Evolutionary conservation across 2,888 invertebrate genomes (phyloP), one percentile per base, ranked within the genome.

Genomic region (Drosophila acutilabella): DNA sequence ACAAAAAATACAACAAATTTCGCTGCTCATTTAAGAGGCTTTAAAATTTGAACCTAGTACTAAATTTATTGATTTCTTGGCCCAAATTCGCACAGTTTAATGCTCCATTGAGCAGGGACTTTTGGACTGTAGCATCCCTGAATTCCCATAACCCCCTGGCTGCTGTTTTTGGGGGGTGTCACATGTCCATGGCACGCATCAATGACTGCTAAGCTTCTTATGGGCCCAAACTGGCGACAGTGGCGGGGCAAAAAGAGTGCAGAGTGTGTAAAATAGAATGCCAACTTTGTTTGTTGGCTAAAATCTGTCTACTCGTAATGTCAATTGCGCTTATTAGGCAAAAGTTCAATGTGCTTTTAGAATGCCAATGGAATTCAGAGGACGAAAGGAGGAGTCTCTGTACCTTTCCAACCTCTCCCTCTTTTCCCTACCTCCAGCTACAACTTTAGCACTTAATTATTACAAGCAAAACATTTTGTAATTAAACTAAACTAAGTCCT

Each of bases 261-360:
- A 54, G 36, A 30, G 30, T 30, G 30, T 8, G 30, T 8, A 33
- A 18, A 13, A 16, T 30, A 16, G 50, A 41, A 33, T 62, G 53
- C 58, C 62, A 68, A 68, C 54, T 61, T 66, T 59, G 59, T 64
- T 61, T 57, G 56, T 38, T 57, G 53, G 52, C 61, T 33, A 44
- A 69, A 59, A 58, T 54, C 48, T 61, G 68, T 67, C 62, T 62
- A 50, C 78, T 78, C 50, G 60, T 74, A 83, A 83, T 82, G 87
- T 82, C 87, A 83, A 83, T 76, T 76, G 87, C 74, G 86, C 70
- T 81, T 80, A 85, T 85, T 80, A 85, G 67, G 74, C 72, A 78
- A 82, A 77, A 82, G 81, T 85, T 81, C 86, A 81, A 74, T 70
- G 86, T 50, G 70, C 81, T 56, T 42, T 45, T 58, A 74, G 53